A percentile compares a stretch with the other conserved stretches of the same genome.
phyloP scores from a whole-genome alignment of 1,140 invertebrate species.

The Leptinotarsa defecta region DNA sequence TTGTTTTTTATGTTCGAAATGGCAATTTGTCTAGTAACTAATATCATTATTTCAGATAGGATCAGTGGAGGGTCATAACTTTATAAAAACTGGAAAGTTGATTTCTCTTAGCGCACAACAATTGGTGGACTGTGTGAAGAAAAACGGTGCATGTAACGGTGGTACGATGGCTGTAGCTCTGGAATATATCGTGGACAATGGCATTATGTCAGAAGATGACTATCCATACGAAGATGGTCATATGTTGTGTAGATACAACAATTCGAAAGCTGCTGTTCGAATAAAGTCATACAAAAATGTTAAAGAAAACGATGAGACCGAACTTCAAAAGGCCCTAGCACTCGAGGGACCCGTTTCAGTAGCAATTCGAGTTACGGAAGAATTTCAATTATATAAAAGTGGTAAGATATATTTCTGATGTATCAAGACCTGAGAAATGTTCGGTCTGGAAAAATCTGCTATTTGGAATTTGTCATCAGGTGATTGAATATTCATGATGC shows the following conservation, averaged over 20 bases:
- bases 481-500: too few species aligned
- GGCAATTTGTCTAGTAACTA: too few species aligned
- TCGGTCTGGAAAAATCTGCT: too few species aligned
- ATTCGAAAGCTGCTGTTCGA: background rate
- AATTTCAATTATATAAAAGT: too few species aligned
- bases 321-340: background rate
- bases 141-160: constrained; percentile 2
- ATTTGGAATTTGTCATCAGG: too few species aligned
- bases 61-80: constrained; percentile 13
- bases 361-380: background rate
- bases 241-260: constrained; percentile 20
- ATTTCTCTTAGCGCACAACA: constrained; percentile 37
- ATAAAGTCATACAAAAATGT: background rate
- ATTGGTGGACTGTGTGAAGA: constrained; percentile 33
- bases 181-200: constrained; percentile 1
- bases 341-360: background rate
- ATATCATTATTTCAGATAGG: constrained; percentile 14
- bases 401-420: too few species aligned
- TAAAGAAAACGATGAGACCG: background rate
- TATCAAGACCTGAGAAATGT: too few species aligned
- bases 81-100: background rate
- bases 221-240: background rate
- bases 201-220: constrained; percentile 11
- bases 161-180: constrained; percentile 1
- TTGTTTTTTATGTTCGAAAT: background rate